A percentile compares a stretch with the other conserved stretches of the same genome.
Evolutionary conservation across 2,888 invertebrate genomes (phyloP).

Genomic region (Aleiodes alternator): DNA sequence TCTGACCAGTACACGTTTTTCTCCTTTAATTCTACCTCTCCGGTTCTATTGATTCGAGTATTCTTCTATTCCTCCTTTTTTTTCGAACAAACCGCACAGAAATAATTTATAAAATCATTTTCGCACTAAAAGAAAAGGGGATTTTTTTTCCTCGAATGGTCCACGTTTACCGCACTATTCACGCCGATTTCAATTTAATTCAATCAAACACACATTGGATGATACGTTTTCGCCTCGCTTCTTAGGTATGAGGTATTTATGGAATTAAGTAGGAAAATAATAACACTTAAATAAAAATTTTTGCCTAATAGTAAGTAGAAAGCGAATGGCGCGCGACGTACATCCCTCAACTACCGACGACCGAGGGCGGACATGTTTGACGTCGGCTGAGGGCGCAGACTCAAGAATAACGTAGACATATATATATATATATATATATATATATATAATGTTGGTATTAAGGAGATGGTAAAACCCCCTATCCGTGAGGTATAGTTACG

Average conservation of each 20-base stretch:
- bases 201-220: background rate
- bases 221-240: no score
- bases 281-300: constrained; percentile 4
- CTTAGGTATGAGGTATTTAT: no score
- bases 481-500: constrained; percentile 11
- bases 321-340: constrained; percentile 54
- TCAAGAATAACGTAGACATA: constrained; percentile 39
- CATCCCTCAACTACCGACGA: constrained; percentile 57
- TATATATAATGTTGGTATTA: background rate
- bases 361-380: constrained; percentile 68
- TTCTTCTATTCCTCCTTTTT: constrained; percentile 16
- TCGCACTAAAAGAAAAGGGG: background rate
- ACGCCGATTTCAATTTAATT: no score
- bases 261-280: background rate
- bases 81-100: background rate
- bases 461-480: constrained; percentile 5
- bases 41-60: constrained; percentile 19
- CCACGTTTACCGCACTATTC: background rate
- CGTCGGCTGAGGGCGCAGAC: constrained; percentile 61
- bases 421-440: no score
- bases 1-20: background rate
- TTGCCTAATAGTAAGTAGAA: constrained; percentile 15
- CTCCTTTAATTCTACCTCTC: background rate
- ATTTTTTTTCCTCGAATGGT: background rate
- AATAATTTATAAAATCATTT: constrained; percentile 17